A percentile compares a stretch with the other conserved stretches of the same genome.
Evolutionary conservation across 2,888 invertebrate species (phyloP).

Genomic region (Mesochorus sp.): DNA sequence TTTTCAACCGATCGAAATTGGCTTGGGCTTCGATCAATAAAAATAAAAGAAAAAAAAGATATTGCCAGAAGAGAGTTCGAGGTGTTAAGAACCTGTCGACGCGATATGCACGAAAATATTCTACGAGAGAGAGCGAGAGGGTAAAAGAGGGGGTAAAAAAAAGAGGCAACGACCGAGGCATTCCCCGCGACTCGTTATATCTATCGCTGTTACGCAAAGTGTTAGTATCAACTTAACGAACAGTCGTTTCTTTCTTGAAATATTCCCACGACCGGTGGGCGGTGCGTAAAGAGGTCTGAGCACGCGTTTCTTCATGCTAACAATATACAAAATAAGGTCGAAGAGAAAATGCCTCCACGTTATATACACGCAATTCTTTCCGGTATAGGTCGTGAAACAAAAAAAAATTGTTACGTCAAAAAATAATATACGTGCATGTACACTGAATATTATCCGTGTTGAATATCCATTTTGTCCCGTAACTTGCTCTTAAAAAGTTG

Average conservation of each 20-base stretch:
- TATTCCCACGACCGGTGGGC: constrained; percentile 49
- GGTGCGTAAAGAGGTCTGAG: not conserved
- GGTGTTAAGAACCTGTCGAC: not conserved
- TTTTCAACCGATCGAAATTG: not conserved
- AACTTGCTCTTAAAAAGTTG: not conserved
- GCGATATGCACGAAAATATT: not conserved
- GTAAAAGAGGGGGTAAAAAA: not conserved
- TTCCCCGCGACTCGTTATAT: constrained; percentile 26
- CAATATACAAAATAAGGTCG: constrained; percentile 18
- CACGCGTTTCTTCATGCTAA: not conserved
- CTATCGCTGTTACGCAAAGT: constrained; percentile 34
- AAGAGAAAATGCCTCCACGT: not conserved
- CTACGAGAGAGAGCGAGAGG: not conserved
- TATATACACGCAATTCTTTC: not conserved
- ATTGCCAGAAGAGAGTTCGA: not conserved
- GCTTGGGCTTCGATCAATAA: too few relatives aligned
- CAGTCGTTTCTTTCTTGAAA: constrained; percentile 56
- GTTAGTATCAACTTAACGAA: constrained; percentile 21
- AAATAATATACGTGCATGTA: not conserved
- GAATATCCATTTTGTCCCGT: not conserved
- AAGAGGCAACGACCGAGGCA: constrained; percentile 25
- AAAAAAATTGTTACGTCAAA: not conserved
- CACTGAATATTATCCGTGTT: too few relatives aligned
- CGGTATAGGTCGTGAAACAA: not conserved
- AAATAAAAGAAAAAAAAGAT: not conserved